These are phyloP conservation scores for Bugulina stolonifera DNA, from an alignment of 2,888 invertebrate species.

Conservation along the genomic window DNA sequence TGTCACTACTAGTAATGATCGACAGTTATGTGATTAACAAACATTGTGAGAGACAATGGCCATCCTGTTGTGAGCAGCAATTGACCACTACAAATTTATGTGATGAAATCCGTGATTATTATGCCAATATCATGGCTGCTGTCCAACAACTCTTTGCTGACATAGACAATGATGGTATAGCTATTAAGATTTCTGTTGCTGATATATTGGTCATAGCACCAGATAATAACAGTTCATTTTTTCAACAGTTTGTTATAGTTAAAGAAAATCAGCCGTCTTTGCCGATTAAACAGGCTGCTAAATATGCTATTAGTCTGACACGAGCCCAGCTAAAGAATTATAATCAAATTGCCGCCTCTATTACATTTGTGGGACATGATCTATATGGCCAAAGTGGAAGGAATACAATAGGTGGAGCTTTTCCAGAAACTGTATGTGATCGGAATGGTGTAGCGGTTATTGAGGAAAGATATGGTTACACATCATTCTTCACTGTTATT, in stretches of 20 bases:
- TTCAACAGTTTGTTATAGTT: not conserved
- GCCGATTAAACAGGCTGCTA: not conserved
- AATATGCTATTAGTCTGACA: not conserved
- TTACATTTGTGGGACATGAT: conserved; percentile 6
- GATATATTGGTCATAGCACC: not conserved
- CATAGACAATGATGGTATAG: not conserved
- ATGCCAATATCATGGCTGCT: not conserved
- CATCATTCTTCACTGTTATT: not conserved
- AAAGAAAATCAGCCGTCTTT: not conserved
- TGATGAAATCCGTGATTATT: not conserved
- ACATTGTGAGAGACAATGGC: not conserved
- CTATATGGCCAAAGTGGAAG: not conserved
- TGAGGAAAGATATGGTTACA: conserved; percentile 6
- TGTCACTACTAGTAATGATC: not conserved
- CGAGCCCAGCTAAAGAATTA: too few species aligned
- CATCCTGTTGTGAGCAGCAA: not conserved
- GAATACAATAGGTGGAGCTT: conserved; percentile 1
- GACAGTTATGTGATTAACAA: not conserved
- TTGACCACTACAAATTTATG: not conserved
- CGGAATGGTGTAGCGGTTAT: not conserved
- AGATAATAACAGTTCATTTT: not conserved
- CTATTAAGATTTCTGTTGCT: not conserved
- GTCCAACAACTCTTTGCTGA: not conserved
- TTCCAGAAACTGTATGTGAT: not conserved
- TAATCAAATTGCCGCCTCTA: not conserved